phyloP scores from a whole-genome alignment of 2,888 invertebrate species.

The Drosophila maculinotata region DNA sequence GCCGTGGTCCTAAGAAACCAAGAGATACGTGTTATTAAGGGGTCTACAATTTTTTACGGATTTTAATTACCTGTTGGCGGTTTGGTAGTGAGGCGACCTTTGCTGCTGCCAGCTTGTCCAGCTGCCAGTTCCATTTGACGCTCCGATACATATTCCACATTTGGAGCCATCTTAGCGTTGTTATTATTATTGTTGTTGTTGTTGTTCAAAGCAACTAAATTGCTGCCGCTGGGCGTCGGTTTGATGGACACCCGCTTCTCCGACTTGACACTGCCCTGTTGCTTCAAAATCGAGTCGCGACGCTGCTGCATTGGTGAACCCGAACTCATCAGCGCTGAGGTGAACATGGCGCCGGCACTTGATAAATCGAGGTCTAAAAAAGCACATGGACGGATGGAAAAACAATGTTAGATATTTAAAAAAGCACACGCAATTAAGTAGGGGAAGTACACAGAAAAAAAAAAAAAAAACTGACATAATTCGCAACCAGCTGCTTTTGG shows the following conservation, averaged over 20 bases:
- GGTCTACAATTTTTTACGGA: not conserved
- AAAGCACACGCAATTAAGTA: no score
- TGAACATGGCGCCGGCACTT: conserved; percentile 51
- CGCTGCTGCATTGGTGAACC: conserved; percentile 79
- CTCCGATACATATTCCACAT: conserved; percentile 84
- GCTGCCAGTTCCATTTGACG: conserved; percentile 52
- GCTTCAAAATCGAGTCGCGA: conserved; percentile 84
- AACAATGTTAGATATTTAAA: conserved; percentile 14
- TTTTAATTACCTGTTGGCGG: conserved; percentile 77
- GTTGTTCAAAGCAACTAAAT: conserved; percentile 45
- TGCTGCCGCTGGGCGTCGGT: conserved; percentile 54
- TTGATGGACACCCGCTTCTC: conserved; percentile 85
- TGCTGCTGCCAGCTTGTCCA: conserved; percentile 52
- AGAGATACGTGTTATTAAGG: not conserved
- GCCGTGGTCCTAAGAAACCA: conserved; percentile 78
- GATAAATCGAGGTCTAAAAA: conserved; percentile 65
- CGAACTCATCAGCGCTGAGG: conserved; percentile 57
- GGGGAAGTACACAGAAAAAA: conserved; percentile 32
- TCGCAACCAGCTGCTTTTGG: conserved; percentile 10
- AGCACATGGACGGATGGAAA: conserved; percentile 31
- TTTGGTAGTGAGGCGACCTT: conserved; percentile 65
- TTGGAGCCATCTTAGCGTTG: conserved; percentile 65
- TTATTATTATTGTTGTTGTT: conserved; percentile 55
- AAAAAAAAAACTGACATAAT: conserved; percentile 30
- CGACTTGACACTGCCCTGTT: conserved; percentile 81